phyloP scores from a whole-genome alignment of 2,113 vertebrate genomes.

The Perca fluviatilis region DNA sequence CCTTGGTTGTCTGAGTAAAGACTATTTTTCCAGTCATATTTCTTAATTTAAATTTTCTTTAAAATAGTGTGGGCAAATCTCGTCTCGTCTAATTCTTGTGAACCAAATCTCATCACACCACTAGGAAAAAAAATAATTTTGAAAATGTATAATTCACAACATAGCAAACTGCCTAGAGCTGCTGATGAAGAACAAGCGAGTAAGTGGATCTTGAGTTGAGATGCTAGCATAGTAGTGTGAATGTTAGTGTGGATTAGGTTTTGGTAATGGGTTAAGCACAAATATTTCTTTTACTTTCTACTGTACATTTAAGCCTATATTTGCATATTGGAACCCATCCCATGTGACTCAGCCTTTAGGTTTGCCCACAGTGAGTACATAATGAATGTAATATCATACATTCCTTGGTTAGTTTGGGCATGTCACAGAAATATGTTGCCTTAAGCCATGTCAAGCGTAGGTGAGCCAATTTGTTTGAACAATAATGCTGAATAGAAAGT shows the following conservation, averaged over 20 bases:
- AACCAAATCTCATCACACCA: too few species aligned
- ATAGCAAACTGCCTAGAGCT: not conserved
- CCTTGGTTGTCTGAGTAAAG: too few species aligned
- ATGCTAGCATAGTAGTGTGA: not conserved
- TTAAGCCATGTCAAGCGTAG: slow-evolving; percentile 46
- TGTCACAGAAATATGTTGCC: slow-evolving; percentile 70
- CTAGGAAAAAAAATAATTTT: too few species aligned
- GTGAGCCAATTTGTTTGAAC: slow-evolving; percentile 34
- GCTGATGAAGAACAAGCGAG: not conserved
- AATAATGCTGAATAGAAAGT: slow-evolving; percentile 23
- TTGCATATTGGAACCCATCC: slow-evolving; percentile 34
- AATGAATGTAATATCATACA: slow-evolving; percentile 68
- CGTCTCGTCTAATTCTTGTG: too few species aligned
- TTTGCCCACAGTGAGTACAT: slow-evolving; percentile 46
- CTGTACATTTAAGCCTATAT: slow-evolving; percentile 8
- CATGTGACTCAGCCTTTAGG: slow-evolving; percentile 52
- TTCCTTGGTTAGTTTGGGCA: slow-evolving; percentile 78
- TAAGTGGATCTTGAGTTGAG: not conserved
- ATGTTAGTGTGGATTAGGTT: not conserved
- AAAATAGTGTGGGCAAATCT: too few species aligned
- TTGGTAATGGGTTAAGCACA: slow-evolving; percentile 33
- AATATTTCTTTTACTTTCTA: not conserved
- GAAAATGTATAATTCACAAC: not conserved
- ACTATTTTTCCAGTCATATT: too few species aligned
- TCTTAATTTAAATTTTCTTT: too few species aligned